Base-by-base conservation (phyloP, 2,113 vertebrate genomes). In the Seriola aureovittata region DNA sequence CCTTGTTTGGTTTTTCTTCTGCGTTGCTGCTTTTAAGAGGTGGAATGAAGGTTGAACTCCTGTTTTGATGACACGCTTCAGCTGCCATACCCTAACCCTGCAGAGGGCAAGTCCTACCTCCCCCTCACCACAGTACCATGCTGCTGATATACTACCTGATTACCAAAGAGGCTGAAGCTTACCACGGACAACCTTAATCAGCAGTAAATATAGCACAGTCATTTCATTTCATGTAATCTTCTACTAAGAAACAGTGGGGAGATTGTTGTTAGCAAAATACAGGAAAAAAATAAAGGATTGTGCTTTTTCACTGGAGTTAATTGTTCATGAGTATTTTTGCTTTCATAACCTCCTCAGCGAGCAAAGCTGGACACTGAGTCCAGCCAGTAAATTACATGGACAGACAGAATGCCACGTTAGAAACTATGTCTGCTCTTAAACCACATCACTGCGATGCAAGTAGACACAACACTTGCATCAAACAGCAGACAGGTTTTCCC, bases 251-350 rank as follows among this genome's bases (percentile, higher is more conserved):
- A 93, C 91, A 92, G 68, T 87, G 29, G 65, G 19, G 48, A 70
- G 48, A 80, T 79, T 89, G 88, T 87, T 76, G 25, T 29, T 29
- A 29, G 25, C 25, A 29, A 29, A 29, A 29, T 29, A 29, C 25
- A 29, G 65, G 21, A 76, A 54, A 67, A 34, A 89, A 88, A 82
- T 82, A 87, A 74, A 78, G 17, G 13, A 81, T 80, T 85, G 71
- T 8, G 8, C 2, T 42, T 9, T 79, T 81, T 69, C 79, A 84
- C 34, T 29, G 36, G 55, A 36, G 4, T 25, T 25, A 25, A 48
- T 80, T 71, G 74, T 80, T 79, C 23, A 11, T 11, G 7, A 25
- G 25, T 10, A 6, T 12, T 5, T 63, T 17, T 63, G 48, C 21
- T 88, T 87, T 84, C 52, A 66, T 67, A 81, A 87, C 66, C 21